Base-by-base conservation (phyloP, 1,140 invertebrate species). In the Papilio polytes region DNA sequence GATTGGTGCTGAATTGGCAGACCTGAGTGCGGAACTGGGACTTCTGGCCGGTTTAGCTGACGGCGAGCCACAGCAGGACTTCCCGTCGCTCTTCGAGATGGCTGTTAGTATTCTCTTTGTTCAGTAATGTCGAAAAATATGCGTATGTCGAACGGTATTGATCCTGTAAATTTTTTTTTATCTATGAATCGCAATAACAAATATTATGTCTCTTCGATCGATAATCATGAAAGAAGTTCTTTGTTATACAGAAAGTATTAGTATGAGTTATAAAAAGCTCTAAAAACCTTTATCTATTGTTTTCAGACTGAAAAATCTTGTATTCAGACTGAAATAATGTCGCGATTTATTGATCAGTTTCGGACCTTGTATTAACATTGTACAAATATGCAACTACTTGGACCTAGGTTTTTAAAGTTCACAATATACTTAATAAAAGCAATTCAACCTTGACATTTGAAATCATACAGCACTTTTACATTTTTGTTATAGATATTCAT, bases 71-170 rank as follows among this genome's bases (percentile, higher is more conserved):
- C 89, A 90, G 77, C 91, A 91, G 78, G 91, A 91, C 78, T 94
- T 92, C 85, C 91, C 91, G n/a, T 92, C 92, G 12, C 89, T 94
- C 51, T 92, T 90, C 85, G 91, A 94, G 78, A 91, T 94, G 56
- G 91, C 91, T 22, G 92, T 94, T 87, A 92, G 92, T 92, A 78
- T 80, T 22, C 10, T 78, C 77, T 22, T 70, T 70, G 63, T 70
- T 70, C 3, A 70, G 18, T 70, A 31, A 70, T 31, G 12, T 70
- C 63, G 63, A 26, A 31, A 70, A 70, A 70, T 70, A 31, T 70
- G 26, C 63, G 63, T 31, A 31, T 4, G 13, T 31, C 26, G 4
- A 31, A 36, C 36, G 6, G 3, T 70, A 70, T 70, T 70, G 63
- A 70, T 70, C 63, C 26, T 36, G 22, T 41, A 36, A 31, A 70